Conservation (phyloP, 2,888 invertebrate species). For the Lasioglossum marginatum region DNA sequence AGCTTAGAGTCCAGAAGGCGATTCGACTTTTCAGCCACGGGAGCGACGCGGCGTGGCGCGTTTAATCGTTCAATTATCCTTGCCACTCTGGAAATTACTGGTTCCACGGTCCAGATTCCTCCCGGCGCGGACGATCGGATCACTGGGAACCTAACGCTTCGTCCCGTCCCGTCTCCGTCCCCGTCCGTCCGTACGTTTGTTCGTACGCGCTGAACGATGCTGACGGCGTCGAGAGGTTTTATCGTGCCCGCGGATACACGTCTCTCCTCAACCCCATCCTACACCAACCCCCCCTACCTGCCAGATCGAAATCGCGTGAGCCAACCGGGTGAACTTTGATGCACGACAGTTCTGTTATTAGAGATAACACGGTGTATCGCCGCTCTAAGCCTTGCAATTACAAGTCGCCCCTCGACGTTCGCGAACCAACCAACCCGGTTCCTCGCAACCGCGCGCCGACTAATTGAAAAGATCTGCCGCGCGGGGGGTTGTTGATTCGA, state of each 20-base stretch:
- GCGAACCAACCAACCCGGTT: not conserved
- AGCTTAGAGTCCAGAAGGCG: constrained; percentile 14
- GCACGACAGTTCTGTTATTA: constrained; percentile 71
- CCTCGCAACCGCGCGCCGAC: constrained; percentile 28
- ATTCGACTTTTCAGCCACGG: constrained; percentile 22
- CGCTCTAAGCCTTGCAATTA: constrained; percentile 62
- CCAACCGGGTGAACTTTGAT: constrained; percentile 62
- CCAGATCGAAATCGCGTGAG: constrained; percentile 64
- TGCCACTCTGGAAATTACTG: constrained; percentile 68
- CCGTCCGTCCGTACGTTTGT: not conserved
- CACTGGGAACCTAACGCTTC: not conserved
- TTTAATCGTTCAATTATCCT: constrained; percentile 81
- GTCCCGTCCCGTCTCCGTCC: not conserved
- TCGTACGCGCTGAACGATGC: constrained; percentile 41
- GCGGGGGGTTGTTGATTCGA: constrained; percentile 44
- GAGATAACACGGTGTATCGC: constrained; percentile 65
- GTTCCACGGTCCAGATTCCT: constrained; percentile 58
- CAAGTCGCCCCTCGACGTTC: constrained; percentile 39
- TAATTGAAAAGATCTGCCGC: constrained; percentile 53
- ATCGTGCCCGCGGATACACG: constrained; percentile 29
- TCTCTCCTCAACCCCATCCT: constrained; percentile 1
- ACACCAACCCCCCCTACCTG: constrained; percentile 24
- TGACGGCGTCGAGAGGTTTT: constrained; percentile 46
- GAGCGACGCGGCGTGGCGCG: constrained; percentile 54
- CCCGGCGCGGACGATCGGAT: constrained; percentile 20